A percentile compares a stretch with the other conserved stretches of the same genome.
Evolutionary conservation across 1,140 invertebrate genomes (phyloP).

Genomic region (Drosophila pruinosa): DNA sequence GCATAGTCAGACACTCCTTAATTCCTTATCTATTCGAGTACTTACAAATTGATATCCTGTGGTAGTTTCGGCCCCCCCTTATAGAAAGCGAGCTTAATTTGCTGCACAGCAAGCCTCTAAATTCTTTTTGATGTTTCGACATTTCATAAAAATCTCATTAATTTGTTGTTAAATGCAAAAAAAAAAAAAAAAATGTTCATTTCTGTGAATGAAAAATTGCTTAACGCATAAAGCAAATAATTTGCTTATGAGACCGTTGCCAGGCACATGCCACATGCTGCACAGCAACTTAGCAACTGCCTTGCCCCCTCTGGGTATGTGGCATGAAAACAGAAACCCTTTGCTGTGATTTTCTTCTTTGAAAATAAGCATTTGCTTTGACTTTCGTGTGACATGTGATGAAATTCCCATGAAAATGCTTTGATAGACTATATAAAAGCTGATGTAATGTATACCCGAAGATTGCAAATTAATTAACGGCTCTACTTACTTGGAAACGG

Average conservation of each 20-base stretch:
- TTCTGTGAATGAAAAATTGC: constrained; percentile 34
- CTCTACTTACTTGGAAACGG: not conserved
- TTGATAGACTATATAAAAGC: not conserved
- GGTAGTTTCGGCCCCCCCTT: constrained; percentile 34
- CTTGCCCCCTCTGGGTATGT: not conserved
- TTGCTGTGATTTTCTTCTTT: constrained; percentile 18
- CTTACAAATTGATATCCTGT: constrained; percentile 1
- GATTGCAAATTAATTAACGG: not conserved
- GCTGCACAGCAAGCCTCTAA: constrained; percentile 32
- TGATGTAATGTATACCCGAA: not conserved
- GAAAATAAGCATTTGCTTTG: constrained; percentile 15
- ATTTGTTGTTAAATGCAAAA: constrained; percentile 40
- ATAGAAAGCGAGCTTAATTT: constrained; percentile 68
- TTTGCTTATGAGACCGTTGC: constrained; percentile 37
- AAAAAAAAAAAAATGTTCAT: constrained; percentile 13
- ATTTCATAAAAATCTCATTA: constrained; percentile 57
- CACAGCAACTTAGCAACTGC: constrained; percentile 17
- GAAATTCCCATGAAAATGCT: constrained; percentile 16
- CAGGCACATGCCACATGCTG: constrained; percentile 22
- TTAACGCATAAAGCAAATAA: constrained; percentile 42
- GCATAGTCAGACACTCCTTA: not conserved
- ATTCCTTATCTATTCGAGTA: not conserved
- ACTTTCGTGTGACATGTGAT: constrained; percentile 30
- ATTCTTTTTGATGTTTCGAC: constrained; percentile 68
- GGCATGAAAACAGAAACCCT: constrained; percentile 31